These are phyloP conservation scores for Bungarus multicinctus DNA, from an alignment of 2,113 vertebrate genomes.

Conservation along the genomic window DNA sequence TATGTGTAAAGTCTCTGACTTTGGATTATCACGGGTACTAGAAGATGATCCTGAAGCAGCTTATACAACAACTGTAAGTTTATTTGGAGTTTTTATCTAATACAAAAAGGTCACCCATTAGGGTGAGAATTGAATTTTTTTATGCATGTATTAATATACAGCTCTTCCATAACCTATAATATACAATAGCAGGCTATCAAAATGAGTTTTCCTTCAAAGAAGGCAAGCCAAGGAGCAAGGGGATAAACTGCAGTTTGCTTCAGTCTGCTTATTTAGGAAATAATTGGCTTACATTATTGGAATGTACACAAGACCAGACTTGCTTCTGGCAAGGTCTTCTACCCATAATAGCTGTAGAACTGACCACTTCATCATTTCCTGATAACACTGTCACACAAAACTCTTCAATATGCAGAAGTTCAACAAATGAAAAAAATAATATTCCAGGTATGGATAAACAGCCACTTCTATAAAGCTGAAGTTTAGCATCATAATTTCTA, in stretches of 20 bases:
- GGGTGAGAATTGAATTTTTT: too few relatives aligned
- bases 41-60: slow-evolving; percentile 82
- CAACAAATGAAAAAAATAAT: background rate
- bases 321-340: background rate
- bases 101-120: slow-evolving; percentile 7
- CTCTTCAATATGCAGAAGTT: background rate
- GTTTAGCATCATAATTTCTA: background rate
- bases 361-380: background rate
- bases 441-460: background rate
- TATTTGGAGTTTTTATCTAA: background rate
- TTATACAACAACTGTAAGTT: slow-evolving; percentile 82
- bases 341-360: background rate
- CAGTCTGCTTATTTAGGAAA: background rate
- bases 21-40: slow-evolving; percentile 79
- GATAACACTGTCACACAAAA: background rate
- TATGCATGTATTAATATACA: too few relatives aligned
- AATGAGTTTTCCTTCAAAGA: background rate
- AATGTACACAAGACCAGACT: background rate
- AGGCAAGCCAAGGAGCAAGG: background rate
- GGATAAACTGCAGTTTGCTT: background rate
- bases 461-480: background rate
- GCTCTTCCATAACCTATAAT: background rate
- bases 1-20: slow-evolving; percentile 81
- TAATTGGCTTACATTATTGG: background rate
- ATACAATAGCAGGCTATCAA: background rate